These are phyloP conservation scores for Pipa parva DNA, from an alignment of 2,113 vertebrate species.

Conservation along the genomic window DNA sequence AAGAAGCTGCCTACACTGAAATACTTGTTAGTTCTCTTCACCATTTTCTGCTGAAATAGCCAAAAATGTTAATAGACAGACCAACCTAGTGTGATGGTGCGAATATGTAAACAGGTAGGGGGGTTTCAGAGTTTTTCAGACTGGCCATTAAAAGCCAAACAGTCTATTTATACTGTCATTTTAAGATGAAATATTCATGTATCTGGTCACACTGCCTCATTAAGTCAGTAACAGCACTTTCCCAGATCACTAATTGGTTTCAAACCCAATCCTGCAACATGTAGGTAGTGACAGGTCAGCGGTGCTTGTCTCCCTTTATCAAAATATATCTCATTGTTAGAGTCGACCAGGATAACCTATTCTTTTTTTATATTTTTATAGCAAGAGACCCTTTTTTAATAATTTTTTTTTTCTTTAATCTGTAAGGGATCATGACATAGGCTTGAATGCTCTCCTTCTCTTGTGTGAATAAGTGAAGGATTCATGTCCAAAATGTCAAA, in stretches of 20 bases:
- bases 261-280: background rate
- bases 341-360: background rate
- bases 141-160: constrained; percentile 8
- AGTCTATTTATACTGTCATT: constrained; percentile 7
- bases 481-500: constrained; percentile 58
- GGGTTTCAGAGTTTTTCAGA: background rate
- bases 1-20: constrained; percentile 15
- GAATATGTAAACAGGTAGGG: constrained; percentile 5
- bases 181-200: constrained; percentile 28
- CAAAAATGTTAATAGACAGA: constrained; percentile 13
- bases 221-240: background rate
- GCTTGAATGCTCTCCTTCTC: background rate
- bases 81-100: constrained; percentile 3
- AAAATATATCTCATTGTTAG: background rate
- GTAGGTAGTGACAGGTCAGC: constrained; percentile 2
- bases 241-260: constrained; percentile 28
- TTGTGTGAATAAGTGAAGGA: constrained; percentile 34
- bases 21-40: background rate
- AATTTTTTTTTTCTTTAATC: constrained; percentile 23
- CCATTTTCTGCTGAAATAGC: constrained; percentile 19
- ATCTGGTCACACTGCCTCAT: constrained; percentile 9
- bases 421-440: constrained; percentile 38
- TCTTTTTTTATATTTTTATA: too few relatives aligned
- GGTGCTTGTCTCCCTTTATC: background rate
- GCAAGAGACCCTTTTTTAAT: background rate